These are phyloP conservation scores for Pelochelys cantorii DNA, from an alignment of 2,797 vertebrate species.

Conservation along the genomic window DNA sequence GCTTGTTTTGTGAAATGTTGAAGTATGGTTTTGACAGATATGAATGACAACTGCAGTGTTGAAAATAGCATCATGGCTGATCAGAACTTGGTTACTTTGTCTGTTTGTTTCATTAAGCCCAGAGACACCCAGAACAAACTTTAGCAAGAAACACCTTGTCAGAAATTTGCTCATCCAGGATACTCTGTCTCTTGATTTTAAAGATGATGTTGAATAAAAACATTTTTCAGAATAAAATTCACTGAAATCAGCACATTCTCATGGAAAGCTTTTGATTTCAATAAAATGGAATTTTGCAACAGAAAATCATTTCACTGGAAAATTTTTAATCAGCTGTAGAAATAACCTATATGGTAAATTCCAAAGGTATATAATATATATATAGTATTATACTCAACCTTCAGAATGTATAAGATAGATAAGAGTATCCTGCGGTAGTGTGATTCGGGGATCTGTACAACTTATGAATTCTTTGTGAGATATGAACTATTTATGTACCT, in stretches of 20 bases:
- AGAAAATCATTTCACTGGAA: background rate
- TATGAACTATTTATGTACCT: too few species aligned
- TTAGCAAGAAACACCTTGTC: conserved; percentile 37
- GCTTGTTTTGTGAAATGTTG: conserved; percentile 68
- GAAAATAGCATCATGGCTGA: conserved; percentile 59
- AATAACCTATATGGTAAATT: background rate
- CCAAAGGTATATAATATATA: background rate
- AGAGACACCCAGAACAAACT: background rate
- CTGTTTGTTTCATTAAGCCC: conserved; percentile 48
- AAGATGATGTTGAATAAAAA: background rate
- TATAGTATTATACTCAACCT: too few species aligned
- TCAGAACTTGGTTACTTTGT: conserved; percentile 53
- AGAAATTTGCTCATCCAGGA: conserved; percentile 29
- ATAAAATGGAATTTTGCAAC: conserved; percentile 5
- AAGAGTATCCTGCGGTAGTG: too few species aligned
- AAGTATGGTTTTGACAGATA: conserved; percentile 70
- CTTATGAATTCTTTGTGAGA: too few species aligned
- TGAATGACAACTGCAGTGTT: conserved; percentile 61
- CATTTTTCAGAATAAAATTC: background rate
- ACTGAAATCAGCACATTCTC: background rate
- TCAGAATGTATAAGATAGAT: too few species aligned
- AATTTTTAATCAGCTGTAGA: background rate
- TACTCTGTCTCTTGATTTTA: background rate
- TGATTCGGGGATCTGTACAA: too few species aligned
- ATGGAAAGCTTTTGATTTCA: background rate